Conservation (phyloP, 2,113 vertebrate species). For the Macrotus californicus region DNA sequence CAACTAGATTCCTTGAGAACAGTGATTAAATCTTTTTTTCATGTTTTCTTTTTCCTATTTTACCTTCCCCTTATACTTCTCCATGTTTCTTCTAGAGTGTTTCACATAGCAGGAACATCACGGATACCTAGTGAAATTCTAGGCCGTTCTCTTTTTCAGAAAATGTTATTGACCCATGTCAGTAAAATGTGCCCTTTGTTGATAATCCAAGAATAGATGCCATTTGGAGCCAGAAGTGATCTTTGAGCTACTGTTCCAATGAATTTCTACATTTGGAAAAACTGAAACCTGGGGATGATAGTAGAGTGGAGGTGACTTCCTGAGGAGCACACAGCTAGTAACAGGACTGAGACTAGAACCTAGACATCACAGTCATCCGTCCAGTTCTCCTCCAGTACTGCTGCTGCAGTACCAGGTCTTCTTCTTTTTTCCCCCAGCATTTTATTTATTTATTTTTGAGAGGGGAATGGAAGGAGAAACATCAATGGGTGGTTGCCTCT, state of each 20-base stretch:
- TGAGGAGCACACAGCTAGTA: not conserved
- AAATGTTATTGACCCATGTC: not conserved
- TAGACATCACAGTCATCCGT: not conserved
- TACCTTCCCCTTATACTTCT: not conserved
- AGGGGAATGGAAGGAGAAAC: no score
- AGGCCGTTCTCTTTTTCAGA: not conserved
- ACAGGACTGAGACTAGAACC: not conserved
- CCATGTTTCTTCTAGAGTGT: not conserved
- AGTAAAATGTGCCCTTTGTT: not conserved
- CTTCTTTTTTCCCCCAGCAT: no score
- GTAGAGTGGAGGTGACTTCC: not conserved
- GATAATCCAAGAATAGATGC: not conserved
- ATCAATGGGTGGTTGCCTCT: no score
- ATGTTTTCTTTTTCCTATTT: not conserved
- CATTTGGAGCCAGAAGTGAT: not conserved
- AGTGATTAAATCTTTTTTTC: not conserved
- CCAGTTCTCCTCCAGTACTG: not conserved
- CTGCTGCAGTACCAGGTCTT: not conserved
- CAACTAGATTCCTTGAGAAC: constrained; percentile 4
- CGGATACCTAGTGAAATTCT: not conserved
- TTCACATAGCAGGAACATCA: not conserved
- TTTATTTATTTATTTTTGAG: no score
- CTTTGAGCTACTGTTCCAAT: not conserved
- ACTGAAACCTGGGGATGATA: not conserved
- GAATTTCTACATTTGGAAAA: not conserved